Conservation (phyloP, 2,888 invertebrate species). For the Ophion ellenae region DNA sequence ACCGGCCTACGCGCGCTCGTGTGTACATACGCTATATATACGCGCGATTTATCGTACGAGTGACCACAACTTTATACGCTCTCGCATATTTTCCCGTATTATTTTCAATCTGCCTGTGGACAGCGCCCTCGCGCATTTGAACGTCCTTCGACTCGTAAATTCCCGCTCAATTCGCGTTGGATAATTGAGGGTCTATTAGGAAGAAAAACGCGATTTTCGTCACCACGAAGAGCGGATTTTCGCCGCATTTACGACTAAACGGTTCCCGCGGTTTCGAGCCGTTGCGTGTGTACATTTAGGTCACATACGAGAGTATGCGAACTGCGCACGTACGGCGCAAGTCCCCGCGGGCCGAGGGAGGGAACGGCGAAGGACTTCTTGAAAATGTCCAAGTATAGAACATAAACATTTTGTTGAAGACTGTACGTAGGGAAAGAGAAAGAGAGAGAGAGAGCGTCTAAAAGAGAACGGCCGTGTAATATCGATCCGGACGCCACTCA, state of each 20-base stretch:
- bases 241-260: background rate
- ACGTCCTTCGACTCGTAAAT: background rate
- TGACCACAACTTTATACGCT: conserved; percentile 65
- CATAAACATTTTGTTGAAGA: conserved; percentile 67
- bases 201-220: background rate
- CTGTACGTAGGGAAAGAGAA: conserved; percentile 68
- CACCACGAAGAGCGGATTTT: background rate
- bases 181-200: background rate
- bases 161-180: background rate
- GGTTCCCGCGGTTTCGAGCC: background rate
- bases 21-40: conserved; percentile 67
- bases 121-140: background rate
- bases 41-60: conserved; percentile 73
- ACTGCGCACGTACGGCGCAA: conserved; percentile 19
- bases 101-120: background rate
- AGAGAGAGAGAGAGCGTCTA: conserved; percentile 62
- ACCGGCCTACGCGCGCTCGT: conserved; percentile 67
- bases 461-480: conserved; percentile 70
- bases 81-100: conserved; percentile 40
- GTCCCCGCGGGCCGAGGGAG: background rate
- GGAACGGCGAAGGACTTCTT: conserved; percentile 29
- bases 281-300: conserved; percentile 20
- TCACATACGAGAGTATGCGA: conserved; percentile 10
- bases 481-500: conserved; percentile 69
- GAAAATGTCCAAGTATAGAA: conserved; percentile 54